Percentiles rank a stretch among this genome's conserved stretches.
These are phyloP conservation scores for Intellagama lesueurii DNA, from an alignment of 2,797 vertebrate species.

Conservation along the genomic window DNA sequence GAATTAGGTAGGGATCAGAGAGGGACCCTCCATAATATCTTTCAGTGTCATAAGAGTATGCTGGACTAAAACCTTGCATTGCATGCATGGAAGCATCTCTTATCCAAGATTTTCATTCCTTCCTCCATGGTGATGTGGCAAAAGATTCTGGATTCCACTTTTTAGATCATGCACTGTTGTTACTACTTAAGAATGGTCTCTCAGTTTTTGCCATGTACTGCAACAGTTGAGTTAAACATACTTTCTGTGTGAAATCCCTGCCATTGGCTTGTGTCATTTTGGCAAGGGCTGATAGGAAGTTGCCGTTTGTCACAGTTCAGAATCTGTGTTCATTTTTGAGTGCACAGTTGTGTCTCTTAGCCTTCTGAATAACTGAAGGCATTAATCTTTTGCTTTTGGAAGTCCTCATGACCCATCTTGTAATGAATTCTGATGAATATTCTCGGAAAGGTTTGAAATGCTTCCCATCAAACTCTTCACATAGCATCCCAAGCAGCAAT, in stretches of 20 bases:
- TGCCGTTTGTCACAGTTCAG: background rate
- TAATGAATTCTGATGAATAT: conserved; percentile 71
- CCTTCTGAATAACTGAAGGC: conserved; percentile 63
- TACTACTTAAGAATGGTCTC: background rate
- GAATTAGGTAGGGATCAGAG: background rate
- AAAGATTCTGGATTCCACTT: background rate
- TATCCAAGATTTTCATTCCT: background rate
- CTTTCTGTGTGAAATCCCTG: background rate
- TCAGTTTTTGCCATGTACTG: background rate
- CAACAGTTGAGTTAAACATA: background rate
- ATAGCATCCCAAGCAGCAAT: conserved; percentile 76
- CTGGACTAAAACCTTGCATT: background rate
- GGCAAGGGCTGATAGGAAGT: background rate
- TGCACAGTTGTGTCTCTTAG: conserved; percentile 17
- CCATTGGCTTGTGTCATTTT: background rate
- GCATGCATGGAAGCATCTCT: background rate
- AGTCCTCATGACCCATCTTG: conserved; percentile 63
- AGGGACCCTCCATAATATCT: background rate
- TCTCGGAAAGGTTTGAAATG: conserved; percentile 79
- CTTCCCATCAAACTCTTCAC: conserved; percentile 79
- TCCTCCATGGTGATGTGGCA: background rate
- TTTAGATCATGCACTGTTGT: background rate
- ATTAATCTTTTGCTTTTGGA: conserved; percentile 70
- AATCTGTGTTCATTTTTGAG: background rate
- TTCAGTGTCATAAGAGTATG: background rate